Evolutionary conservation across 1,140 invertebrate species (phyloP), one percentile per base, ranked within the genome.

Genomic region (Bombus cullumanus): DNA sequence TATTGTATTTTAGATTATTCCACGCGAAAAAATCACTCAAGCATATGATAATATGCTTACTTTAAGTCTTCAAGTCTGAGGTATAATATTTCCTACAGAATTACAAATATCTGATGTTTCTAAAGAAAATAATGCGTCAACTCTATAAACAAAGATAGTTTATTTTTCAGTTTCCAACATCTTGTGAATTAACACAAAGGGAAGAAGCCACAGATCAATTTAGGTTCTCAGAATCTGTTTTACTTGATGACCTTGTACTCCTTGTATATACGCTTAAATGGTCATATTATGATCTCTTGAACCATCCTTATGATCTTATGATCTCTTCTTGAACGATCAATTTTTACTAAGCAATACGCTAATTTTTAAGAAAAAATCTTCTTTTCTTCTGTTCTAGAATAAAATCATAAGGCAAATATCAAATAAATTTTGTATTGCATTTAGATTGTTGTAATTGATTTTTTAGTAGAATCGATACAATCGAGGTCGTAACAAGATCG

Each of bases 271-370:
- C n/a, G 13, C 28, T 73, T 81, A 59, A 81, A 73, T 81, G 12
- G 12, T 71, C 6, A 28, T 68, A 62, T 62, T 39, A 73, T 81
- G 57, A 34, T 81, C 69, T 73, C 28, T 81, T 62, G 80, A 62
- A 73, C 12, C 69, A 69, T 39, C 34, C n/a, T 15, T 28, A 43
- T 31, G 13, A 47, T 47, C 31, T 47, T 28, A 43, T 73, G 8
- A 73, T 31, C 72, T 31, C 31, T 25, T 53, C n/a, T 74, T n/a
- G 22, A 53, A 8, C 5, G n/a, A 66, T 34, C 31, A 37, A 69
- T 53, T 53, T 47, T 47, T 22, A 34, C 3, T 10, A 34, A 25
- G 2, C 28, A 53, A 31, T 22, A 34, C 4, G 10, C 8, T 25
- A 74, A 18, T 8, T 9, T 47, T 22, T 4, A n/a, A n/a, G n/a